Conservation (phyloP, 2,888 invertebrate species). For the Andricus quercusramuli region DNA sequence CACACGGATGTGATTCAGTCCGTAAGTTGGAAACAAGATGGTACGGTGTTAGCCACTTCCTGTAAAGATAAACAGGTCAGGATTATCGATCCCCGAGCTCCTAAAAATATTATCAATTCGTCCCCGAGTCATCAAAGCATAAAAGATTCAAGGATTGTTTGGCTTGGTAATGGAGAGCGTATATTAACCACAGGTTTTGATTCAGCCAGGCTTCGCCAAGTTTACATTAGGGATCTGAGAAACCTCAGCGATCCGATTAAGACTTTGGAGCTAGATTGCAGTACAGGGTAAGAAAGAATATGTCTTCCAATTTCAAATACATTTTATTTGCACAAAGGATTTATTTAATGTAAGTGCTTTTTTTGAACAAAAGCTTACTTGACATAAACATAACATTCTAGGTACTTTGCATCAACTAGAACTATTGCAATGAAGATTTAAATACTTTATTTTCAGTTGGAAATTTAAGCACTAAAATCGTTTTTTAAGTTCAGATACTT, state of each 20-base stretch:
- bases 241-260: constrained; percentile 89
- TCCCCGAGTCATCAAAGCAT: constrained; percentile 93
- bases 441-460: too few relatives aligned
- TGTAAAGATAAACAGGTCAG: constrained; percentile 95
- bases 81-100: constrained; percentile 88
- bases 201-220: constrained; percentile 90
- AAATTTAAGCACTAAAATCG: not conserved
- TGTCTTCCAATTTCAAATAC: not conserved
- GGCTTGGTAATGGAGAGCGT: constrained; percentile 91
- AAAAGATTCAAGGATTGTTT: constrained; percentile 94
- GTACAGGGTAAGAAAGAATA: constrained; percentile 84
- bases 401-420: too few relatives aligned
- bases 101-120: constrained; percentile 79
- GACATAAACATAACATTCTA: too few relatives aligned
- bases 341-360: too few relatives aligned
- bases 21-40: constrained; percentile 94
- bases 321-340: too few relatives aligned
- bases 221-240: constrained; percentile 92
- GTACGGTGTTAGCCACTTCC: constrained; percentile 89
- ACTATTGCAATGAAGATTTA: too few relatives aligned
- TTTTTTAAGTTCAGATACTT: not conserved
- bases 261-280: constrained; percentile 90
- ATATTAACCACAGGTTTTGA: constrained; percentile 96
- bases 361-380: too few relatives aligned
- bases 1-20: constrained; percentile 94